phyloP scores from a whole-genome alignment of 2,797 vertebrate genomes.

The Anolis apletophallus region DNA sequence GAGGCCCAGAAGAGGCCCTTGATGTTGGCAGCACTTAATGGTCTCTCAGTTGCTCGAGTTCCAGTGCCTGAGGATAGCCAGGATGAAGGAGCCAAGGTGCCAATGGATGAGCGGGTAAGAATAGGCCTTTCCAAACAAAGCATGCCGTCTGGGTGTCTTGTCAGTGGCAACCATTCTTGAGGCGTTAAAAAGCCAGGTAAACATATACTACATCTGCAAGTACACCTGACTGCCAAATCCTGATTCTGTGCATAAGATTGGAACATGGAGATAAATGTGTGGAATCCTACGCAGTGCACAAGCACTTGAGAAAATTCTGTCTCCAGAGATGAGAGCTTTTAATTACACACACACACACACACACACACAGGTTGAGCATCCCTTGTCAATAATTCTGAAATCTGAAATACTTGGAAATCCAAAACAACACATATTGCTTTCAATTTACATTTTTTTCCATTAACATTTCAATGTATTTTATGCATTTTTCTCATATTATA shows the following conservation, averaged over 20 bases:
- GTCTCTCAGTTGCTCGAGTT: constrained; percentile 90
- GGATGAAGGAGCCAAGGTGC: constrained; percentile 85
- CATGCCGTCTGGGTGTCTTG: constrained; percentile 42
- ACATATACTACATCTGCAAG: neutral
- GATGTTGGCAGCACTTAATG: constrained; percentile 95
- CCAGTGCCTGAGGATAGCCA: constrained; percentile 87
- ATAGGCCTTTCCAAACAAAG: constrained; percentile 36
- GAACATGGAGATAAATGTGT: neutral
- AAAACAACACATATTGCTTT: neutral
- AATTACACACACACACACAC: neutral
- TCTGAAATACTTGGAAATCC: too few relatives aligned
- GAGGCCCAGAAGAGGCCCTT: constrained; percentile 96
- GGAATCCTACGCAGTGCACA: neutral
- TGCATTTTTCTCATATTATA: too few relatives aligned
- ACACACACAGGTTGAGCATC: too few relatives aligned
- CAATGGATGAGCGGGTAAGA: constrained; percentile 94
- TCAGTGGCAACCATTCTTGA: constrained; percentile 15
- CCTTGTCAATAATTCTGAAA: too few relatives aligned
- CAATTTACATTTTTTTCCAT: too few relatives aligned
- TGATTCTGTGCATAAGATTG: neutral
- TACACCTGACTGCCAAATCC: neutral
- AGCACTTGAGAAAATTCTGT: neutral
- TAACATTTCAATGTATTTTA: too few relatives aligned
- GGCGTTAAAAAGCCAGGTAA: neutral
- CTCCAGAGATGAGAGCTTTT: neutral